These are phyloP conservation scores for Rhagoletis pomonella DNA, from an alignment of 1,140 invertebrate genomes.

Conservation along the genomic window DNA sequence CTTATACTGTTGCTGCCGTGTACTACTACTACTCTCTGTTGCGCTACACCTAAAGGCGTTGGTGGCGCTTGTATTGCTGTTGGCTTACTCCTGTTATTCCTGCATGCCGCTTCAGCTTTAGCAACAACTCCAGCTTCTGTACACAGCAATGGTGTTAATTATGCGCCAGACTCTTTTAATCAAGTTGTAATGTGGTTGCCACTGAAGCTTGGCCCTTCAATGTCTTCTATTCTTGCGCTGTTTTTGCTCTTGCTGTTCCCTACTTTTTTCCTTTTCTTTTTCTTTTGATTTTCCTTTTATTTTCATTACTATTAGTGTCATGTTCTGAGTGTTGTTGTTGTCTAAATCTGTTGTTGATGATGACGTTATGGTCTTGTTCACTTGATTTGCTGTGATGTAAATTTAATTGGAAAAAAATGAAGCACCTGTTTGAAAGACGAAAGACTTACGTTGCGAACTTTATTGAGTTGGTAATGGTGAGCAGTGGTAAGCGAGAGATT, in stretches of 20 bases:
- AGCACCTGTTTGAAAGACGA: neutral
- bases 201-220: neutral
- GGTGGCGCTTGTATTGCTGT: conserved; percentile 9
- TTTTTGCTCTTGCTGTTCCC: neutral
- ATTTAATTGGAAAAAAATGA: conserved; percentile 47
- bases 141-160: conserved; percentile 24
- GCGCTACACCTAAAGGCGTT: conserved; percentile 20
- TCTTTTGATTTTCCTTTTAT: neutral
- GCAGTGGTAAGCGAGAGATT: too few species aligned
- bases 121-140: neutral
- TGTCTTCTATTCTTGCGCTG: conserved; percentile 9
- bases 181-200: conserved; percentile 48
- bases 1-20: neutral
- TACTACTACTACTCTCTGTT: neutral
- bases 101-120: neutral
- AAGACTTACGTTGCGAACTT: conserved; percentile 21
- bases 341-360: neutral
- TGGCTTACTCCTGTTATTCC: neutral
- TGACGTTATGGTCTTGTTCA: conserved; percentile 28
- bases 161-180: conserved; percentile 48
- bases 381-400: conserved; percentile 47
- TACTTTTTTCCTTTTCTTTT: neutral
- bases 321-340: neutral
- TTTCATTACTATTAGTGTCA: neutral
- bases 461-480: neutral